Evolutionary conservation across 2,797 vertebrate genomes (phyloP), one percentile per base, ranked within the genome.

Genomic region (Sebastes flavidus): DNA sequence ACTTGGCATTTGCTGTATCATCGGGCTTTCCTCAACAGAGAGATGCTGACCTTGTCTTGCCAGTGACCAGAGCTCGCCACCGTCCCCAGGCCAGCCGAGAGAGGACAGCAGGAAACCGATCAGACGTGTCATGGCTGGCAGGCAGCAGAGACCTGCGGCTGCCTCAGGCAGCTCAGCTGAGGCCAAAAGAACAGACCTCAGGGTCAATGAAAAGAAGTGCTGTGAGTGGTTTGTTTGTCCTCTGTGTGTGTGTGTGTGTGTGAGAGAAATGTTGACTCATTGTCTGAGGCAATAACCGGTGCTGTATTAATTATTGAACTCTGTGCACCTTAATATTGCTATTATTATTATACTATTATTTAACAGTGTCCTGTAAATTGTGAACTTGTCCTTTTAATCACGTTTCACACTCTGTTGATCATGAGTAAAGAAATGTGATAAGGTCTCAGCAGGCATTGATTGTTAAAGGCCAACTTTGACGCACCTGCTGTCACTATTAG

Each of bases 131-230:
- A 95, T 95, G 95, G 86, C 93, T 62, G 73, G 87, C 56, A 69
- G 42, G 32, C 82, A 78, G 62, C 91, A 90, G 62, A 90, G 32
- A 85, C 65, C 76, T 12, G 36, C 34, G 1, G 27, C 81, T 16
- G 65, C 74, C 24, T 30, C 81, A 20, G 90, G 83, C 2, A 25
- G 74, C 80, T 63, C 78, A 1, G 58, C 81, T 49, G 90, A 94
- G 56, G 52, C 68, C 74, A 94, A 87, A 80, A 88, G 78, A 75
- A 88, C 58, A 0, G 91, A 93, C 62, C 6, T 77, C 58, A 88
- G 92, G 78, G 36, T 59, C 82, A 94, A 54, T 27, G 93, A 92
- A 78, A 95, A 94, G 88, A 95, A 95, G 65, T 94, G 95, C 91
- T 95, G 95, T 95, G 82, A 94, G 95, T 94, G 65, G 0, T 54